Conservation (phyloP, 2,888 invertebrate genomes). For the Orthonevra nobilis region DNA sequence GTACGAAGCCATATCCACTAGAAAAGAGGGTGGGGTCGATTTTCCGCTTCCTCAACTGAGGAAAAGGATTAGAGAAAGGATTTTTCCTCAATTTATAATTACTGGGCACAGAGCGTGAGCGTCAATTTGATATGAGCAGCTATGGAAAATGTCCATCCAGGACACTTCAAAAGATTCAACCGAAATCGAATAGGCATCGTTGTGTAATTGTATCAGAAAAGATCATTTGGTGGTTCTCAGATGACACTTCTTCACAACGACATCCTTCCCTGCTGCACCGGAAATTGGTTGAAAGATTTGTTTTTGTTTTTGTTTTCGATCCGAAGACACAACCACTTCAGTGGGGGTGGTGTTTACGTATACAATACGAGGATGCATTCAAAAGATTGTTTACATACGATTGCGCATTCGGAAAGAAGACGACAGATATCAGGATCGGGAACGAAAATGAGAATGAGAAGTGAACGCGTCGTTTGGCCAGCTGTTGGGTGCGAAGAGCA, state of each 20-base stretch:
- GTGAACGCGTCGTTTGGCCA: slow-evolving; percentile 22
- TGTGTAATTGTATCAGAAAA: slow-evolving; percentile 24
- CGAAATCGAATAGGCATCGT: slow-evolving; percentile 5
- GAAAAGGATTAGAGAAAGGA: slow-evolving; percentile 60
- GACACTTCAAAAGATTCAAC: slow-evolving; percentile 53
- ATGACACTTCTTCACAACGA: slow-evolving; percentile 30
- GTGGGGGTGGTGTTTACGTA: slow-evolving; percentile 3
- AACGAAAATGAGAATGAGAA: too few relatives aligned
- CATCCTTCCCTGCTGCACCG: slow-evolving; percentile 48
- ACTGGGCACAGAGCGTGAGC: slow-evolving; percentile 14
- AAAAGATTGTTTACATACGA: slow-evolving; percentile 43
- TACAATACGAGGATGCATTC: slow-evolving; percentile 39
- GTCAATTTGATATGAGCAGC: slow-evolving; percentile 17
- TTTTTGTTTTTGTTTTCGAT: slow-evolving; percentile 25
- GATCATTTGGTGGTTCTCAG: slow-evolving; percentile 22
- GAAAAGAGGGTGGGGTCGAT: slow-evolving; percentile 36
- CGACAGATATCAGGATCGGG: slow-evolving; percentile 12
- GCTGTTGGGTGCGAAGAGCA: slow-evolving; percentile 41
- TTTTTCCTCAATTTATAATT: slow-evolving; percentile 59
- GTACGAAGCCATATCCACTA: not conserved
- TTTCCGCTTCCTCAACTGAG: slow-evolving; percentile 62
- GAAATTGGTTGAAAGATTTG: slow-evolving; percentile 61
- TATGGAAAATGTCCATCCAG: slow-evolving; percentile 35
- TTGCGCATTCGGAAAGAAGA: slow-evolving; percentile 32
- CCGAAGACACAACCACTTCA: slow-evolving; percentile 33